Base-by-base conservation (phyloP, 1,140 invertebrate genomes). In the Gonatopus flavifemur region DNA sequence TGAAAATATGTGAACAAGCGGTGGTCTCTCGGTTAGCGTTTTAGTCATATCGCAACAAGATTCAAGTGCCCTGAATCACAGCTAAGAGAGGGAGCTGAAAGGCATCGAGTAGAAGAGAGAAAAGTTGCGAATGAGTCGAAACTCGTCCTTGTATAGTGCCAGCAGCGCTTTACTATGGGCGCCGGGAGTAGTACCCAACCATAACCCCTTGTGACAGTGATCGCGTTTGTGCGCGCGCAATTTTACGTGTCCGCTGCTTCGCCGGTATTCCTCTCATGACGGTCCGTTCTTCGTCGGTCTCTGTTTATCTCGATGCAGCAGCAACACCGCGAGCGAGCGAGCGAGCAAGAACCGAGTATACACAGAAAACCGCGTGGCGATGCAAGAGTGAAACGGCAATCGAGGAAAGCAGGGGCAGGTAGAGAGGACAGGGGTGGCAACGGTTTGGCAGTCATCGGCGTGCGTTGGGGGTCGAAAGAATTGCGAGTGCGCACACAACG, bases 321-420 rank as follows among this genome's bases (percentile, higher is more conserved):
- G n/a, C n/a, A n/a, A n/a, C n/a, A n/a, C n/a, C n/a, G 25, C 12
- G 25, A 28, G 25, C 6, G 6, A 5, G 32, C 32, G 32, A 9
- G 32, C 32, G 32, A 9, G 5, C 32, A 4, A 9, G 32, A 49
- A 30, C 52, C 19, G 44, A 57, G 38, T n/a, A n/a, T 65, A 63
- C 59, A 69, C 41, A 67, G 74, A 73, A 73, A 71, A 74, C 76
- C 60, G 74, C 72, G 70, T 64, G 69, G 65, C 59, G 63, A 12
- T 28, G 25, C 25, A 7, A 28, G 25, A 28, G 25, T 7, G 25
- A 12, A 12, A n/a, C n/a, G n/a, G n/a, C n/a, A n/a, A n/a, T n/a
- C n/a, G n/a, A n/a, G n/a, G 12, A 12, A 28, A 12, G 25, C 6
- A 12, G 25, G 12, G 25, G 12, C 25, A 28, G 6, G 25, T 28